Percentiles rank a stretch among this genome's conserved stretches.
phyloP scores from a whole-genome alignment of 1,140 invertebrate genomes.

The Laupala kohalensis region DNA sequence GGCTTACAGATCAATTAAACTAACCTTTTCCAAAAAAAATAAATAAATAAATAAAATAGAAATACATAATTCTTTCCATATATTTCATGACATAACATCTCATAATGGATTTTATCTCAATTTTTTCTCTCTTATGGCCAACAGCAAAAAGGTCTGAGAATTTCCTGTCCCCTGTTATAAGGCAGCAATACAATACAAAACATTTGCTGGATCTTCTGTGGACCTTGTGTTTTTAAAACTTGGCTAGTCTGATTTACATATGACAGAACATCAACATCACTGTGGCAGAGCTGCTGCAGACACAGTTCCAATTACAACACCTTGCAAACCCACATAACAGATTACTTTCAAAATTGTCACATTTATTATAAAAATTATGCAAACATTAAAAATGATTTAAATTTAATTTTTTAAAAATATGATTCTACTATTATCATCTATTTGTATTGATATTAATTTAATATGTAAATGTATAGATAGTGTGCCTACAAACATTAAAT shows the following conservation, averaged over 20 bases:
- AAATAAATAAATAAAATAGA: background rate
- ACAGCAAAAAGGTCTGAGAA: slow-evolving; percentile 15
- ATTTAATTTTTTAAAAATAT: background rate
- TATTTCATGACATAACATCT: background rate
- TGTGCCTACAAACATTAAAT: background rate
- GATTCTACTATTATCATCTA: background rate
- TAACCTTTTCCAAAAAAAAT: background rate
- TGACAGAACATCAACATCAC: slow-evolving; percentile 10
- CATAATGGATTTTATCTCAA: background rate
- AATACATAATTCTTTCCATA: background rate
- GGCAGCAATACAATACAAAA: slow-evolving; percentile 13
- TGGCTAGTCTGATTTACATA: slow-evolving; percentile 7
- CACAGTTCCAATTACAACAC: background rate
- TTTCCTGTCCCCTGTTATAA: slow-evolving; percentile 15
- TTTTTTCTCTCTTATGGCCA: slow-evolving; percentile 12
- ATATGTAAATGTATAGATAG: background rate
- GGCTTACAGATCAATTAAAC: background rate
- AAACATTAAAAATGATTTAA: background rate
- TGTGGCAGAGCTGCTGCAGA: background rate
- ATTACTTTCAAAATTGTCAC: background rate
- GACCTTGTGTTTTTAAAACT: slow-evolving; percentile 9
- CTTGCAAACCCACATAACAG: background rate
- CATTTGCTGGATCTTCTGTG: slow-evolving; percentile 2
- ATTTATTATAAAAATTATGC: background rate
- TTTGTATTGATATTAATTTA: background rate